These are phyloP conservation scores for Protomyctophum bolini DNA, from an alignment of 2,113 vertebrate genomes.

Conservation along the genomic window DNA sequence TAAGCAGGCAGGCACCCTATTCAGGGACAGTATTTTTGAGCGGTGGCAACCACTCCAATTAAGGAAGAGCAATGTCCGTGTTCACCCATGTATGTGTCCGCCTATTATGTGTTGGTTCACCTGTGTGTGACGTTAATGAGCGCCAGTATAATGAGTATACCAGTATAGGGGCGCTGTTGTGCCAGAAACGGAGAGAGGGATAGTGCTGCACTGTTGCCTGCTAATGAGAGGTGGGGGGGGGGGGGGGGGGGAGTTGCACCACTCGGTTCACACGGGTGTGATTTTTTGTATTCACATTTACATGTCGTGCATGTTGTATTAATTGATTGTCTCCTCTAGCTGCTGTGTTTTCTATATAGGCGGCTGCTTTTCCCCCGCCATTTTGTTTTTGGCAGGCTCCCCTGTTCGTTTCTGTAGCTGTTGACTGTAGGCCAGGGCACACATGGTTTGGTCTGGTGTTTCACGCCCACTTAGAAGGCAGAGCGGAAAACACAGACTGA, in stretches of 20 bases:
- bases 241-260: no score
- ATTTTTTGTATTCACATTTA: conserved; percentile 58
- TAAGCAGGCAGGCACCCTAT: conserved; percentile 7
- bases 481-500: neutral
- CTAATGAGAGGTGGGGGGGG: no score
- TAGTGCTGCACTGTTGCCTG: no score
- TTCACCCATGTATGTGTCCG: no score
- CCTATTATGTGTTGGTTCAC: no score
- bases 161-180: no score
- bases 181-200: no score
- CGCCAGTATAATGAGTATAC: no score
- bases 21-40: conserved; percentile 39
- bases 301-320: conserved; percentile 69
- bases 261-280: no score
- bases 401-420: conserved; percentile 26
- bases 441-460: conserved; percentile 1
- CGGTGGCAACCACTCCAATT: no score
- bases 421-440: conserved; percentile 39
- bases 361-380: conserved; percentile 1
- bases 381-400: conserved; percentile 10
- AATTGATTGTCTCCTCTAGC: conserved; percentile 59
- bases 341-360: conserved; percentile 40
- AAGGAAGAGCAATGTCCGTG: no score
- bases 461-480: conserved; percentile 3
- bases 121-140: no score